Conservation (phyloP, 2,888 invertebrate genomes). For the Polietes domitor region DNA sequence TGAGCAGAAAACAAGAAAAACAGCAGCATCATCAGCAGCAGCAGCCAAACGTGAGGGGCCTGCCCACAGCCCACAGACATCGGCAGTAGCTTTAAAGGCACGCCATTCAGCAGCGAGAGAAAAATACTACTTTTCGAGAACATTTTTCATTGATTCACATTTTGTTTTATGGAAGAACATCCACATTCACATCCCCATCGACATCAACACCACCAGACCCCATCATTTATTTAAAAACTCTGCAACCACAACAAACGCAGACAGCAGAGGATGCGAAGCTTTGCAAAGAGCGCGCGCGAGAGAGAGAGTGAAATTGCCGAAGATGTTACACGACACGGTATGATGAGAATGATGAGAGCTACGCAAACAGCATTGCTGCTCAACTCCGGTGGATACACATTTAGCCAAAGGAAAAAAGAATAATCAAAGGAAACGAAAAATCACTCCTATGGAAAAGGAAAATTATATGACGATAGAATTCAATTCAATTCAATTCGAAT, state of each 20-base stretch:
- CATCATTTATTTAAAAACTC: not conserved
- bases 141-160: slow-evolving; percentile 38
- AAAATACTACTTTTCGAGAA: not conserved
- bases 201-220: not conserved
- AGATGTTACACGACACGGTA: not conserved
- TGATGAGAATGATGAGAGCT: slow-evolving; percentile 13
- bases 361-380: not conserved
- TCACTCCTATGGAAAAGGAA: slow-evolving; percentile 16
- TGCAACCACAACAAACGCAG: not conserved
- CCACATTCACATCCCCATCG: not conserved
- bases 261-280: not conserved
- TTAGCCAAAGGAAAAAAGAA: slow-evolving; percentile 32
- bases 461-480: not conserved
- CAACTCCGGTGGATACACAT: slow-evolving; percentile 66
- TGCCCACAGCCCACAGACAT: not conserved
- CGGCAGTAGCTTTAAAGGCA: no score
- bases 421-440: slow-evolving; percentile 21
- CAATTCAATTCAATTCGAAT: no score
- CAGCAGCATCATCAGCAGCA: slow-evolving; percentile 14
- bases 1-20: not conserved
- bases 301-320: not conserved
- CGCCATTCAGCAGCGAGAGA: slow-evolving; percentile 25
- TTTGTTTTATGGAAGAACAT: not conserved
- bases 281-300: not conserved
- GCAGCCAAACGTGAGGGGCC: not conserved